Evolutionary conservation across 2,797 vertebrate species (phyloP).

Genomic region (Tenualosa thibaudeaui): DNA sequence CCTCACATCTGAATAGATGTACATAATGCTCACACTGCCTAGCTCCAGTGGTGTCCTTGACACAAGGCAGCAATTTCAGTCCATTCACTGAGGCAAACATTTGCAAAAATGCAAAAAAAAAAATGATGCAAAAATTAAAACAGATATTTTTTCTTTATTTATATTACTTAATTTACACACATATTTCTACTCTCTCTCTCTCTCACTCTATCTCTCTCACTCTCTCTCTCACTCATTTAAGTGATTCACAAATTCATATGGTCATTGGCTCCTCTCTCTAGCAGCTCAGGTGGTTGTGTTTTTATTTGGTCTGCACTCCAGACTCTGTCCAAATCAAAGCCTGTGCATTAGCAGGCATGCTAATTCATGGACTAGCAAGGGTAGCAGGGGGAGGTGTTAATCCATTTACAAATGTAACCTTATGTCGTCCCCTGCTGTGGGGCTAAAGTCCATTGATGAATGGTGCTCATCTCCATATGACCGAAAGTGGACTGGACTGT

Average conservation of each 20-base stretch:
- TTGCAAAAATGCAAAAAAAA: no score
- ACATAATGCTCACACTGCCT: not conserved
- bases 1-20: not conserved
- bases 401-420: slow-evolving; percentile 45
- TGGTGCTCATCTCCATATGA: slow-evolving; percentile 31
- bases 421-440: slow-evolving; percentile 30
- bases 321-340: slow-evolving; percentile 11
- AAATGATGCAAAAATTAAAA: not conserved
- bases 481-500: slow-evolving; percentile 31
- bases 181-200: not conserved
- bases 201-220: no score
- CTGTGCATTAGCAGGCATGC: slow-evolving; percentile 6
- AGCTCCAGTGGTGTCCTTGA: not conserved
- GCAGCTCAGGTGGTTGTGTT: not conserved
- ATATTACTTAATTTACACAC: not conserved
- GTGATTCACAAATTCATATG: not conserved
- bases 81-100: not conserved
- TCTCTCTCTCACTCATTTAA: not conserved
- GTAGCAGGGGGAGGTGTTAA: slow-evolving; percentile 31
- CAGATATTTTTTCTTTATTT: not conserved
- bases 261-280: not conserved
- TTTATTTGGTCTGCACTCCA: not conserved
- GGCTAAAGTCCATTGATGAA: slow-evolving; percentile 31
- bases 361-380: not conserved
- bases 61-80: not conserved